Base-by-base conservation (phyloP, 2,797 vertebrate species). In the Phoebastria nigripes region DNA sequence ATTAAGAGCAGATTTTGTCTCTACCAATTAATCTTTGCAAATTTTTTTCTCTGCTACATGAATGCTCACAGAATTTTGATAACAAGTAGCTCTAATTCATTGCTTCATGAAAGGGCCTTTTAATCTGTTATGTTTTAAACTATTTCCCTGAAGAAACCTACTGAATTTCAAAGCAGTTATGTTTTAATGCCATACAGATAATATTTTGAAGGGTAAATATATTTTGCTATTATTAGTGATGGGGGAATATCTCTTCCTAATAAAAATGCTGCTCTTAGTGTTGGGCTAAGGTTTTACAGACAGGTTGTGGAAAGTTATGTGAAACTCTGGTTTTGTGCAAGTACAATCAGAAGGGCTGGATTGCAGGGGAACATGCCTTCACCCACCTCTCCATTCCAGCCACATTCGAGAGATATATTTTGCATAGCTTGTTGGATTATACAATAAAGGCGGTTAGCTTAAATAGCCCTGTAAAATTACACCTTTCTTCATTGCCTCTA, bases 21-120 rank as follows among this genome's bases (percentile, higher is more conserved):
- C 44, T 37, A 28, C 84, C 93, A 94, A 95, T 97, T 95, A 96
- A 96, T 96, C 82, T 73, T 74, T n/a, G 80, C 39, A 74, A 29
- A 6, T 66, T 81, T 83, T 89, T 81, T 72, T 42, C 52, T 82
- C 47, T 37, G 55, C 54, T 72, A 71, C 5, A 1, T 42, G 90
- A 79, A 90, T 74, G 46, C 47, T 54, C 29, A 11, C 33, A 58
- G 91, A 89, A 86, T 95, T 87, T 70, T 90, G 65, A 89, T 55
- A 17, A 26, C 15, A 49, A 66, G 15, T 52, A 79, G 49, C 58
- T 82, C 1, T 41, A 65, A 56, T 42, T 92, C 52, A 66, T 63
- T 9, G 47, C 55, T 56, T 69, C 74, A 70, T 82, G 85, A 80
- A 93, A 91, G 28, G 26, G 12, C 19, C 72, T 92, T 95, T 80